Evolutionary conservation across 2,888 invertebrate species (phyloP), one percentile per base, ranked within the genome.

Genomic region (Kryphioiulus occultus): DNA sequence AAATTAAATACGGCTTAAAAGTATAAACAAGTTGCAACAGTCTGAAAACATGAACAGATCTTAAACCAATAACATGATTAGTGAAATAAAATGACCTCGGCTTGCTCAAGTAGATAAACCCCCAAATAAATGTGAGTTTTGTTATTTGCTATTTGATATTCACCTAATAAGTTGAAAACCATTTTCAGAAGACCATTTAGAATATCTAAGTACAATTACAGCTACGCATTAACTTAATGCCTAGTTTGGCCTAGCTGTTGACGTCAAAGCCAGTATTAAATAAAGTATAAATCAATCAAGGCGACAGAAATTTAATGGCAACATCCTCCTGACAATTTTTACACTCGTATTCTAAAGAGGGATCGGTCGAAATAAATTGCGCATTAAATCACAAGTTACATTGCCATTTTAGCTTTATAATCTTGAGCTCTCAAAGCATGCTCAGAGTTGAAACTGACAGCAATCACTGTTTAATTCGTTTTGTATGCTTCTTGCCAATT

Each of bases 241-340:
- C 5, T 78, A 59, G 59, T 22, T 22, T 22, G 9, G 9, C 59
- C n/a, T n/a, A n/a, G 10, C 59, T 10, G 30, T 78, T 78, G 78
- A 78, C 30, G 78, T 78, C 78, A 78, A 10, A 78, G 26, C 68
- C 12, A 68, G 30, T 17, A 7, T 17, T 2, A 26, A 30, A 78
- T 78, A 59, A 22, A 59, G 22, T 22, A 59, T 59, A 78, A 78
- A 78, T 78, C 78, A 78, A 78, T 78, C 12, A 78, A 78, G 78
- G 78, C 17, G 78, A 78, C 30, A 30, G 15, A 78, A 78, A 30
- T 30, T 26, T 78, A 78, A 78, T 78, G 17, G 17, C 30, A 9
- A 78, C 78, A 78, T 78, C 78, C 78, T 30, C 26, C 15, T 78
- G 30, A 1, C 30, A 78, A 78, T 78, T 78, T 68, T 26, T 30